Evolutionary conservation across 2,797 vertebrate species (phyloP).

Genomic region (Thunnus albacares): DNA sequence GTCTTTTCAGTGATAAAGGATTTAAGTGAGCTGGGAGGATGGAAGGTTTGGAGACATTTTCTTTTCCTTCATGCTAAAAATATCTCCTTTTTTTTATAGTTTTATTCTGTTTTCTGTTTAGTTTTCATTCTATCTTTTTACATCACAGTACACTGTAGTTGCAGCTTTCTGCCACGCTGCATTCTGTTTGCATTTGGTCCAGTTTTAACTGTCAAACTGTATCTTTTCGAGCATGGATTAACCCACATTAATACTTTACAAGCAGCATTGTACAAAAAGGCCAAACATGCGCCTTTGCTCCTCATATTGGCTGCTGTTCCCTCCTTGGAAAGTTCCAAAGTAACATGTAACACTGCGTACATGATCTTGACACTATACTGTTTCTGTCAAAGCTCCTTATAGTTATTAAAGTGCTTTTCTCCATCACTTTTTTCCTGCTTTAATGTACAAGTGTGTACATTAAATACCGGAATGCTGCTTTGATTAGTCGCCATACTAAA

Average conservation of each 20-base stretch:
- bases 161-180: neutral
- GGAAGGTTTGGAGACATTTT: constrained; percentile 1
- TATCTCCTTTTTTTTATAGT: neutral
- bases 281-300: neutral
- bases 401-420: neutral
- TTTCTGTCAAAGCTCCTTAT: neutral
- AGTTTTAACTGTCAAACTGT: neutral
- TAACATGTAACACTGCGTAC: neutral
- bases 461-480: neutral
- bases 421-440: constrained; percentile 8
- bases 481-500: constrained; percentile 15
- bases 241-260: neutral
- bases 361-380: constrained; percentile 1
- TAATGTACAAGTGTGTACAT: constrained; percentile 1
- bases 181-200: neutral
- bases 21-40: constrained; percentile 18
- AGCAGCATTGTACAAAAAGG: neutral
- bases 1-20: constrained; percentile 37
- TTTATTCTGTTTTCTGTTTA: neutral
- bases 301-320: neutral
- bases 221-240: constrained; percentile 3
- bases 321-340: neutral
- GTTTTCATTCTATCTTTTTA: neutral
- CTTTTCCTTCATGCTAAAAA: neutral
- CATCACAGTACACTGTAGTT: neutral